phyloP scores from a whole-genome alignment of 1,140 invertebrate genomes.

The Scaptomyza graminum region DNA sequence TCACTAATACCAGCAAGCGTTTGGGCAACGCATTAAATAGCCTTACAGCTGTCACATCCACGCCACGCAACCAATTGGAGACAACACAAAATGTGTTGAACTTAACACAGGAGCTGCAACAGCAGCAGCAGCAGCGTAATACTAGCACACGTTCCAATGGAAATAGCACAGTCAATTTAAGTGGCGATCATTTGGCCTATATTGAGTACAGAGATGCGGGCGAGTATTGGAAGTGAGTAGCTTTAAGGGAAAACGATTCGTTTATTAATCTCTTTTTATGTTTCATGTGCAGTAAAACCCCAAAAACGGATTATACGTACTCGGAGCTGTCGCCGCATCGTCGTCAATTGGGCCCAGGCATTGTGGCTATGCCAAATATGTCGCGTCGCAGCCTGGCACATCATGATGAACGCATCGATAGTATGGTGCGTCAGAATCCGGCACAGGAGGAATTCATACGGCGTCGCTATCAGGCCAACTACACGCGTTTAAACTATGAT shows the following conservation, averaged over 20 bases:
- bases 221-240: conserved; percentile 88
- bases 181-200: conserved; percentile 85
- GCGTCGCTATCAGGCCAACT: conserved; percentile 68
- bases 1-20: conserved; percentile 52
- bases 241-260: not conserved
- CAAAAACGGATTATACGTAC: conserved; percentile 93
- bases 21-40: conserved; percentile 38
- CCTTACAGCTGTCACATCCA: conserved; percentile 57
- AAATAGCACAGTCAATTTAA: conserved; percentile 46
- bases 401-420: conserved; percentile 74
- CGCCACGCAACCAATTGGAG: conserved; percentile 66
- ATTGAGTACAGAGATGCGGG: conserved; percentile 87
- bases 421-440: conserved; percentile 73
- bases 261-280: not conserved
- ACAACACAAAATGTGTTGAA: conserved; percentile 71
- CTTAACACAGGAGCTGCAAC: conserved; percentile 58
- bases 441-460: conserved; percentile 74
- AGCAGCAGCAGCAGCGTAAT: conserved; percentile 62
- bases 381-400: conserved; percentile 87
- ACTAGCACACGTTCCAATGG: conserved; percentile 73
- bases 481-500: conserved; percentile 65
- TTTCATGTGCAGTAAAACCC: conserved; percentile 86
- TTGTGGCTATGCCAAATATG: conserved; percentile 92
- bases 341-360: conserved; percentile 90
- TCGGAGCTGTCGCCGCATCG: conserved; percentile 89